Percentiles rank a stretch among this genome's conserved stretches.
Conservation (phyloP, 2,113 vertebrate species). For the Oostethus manadensis region DNA sequence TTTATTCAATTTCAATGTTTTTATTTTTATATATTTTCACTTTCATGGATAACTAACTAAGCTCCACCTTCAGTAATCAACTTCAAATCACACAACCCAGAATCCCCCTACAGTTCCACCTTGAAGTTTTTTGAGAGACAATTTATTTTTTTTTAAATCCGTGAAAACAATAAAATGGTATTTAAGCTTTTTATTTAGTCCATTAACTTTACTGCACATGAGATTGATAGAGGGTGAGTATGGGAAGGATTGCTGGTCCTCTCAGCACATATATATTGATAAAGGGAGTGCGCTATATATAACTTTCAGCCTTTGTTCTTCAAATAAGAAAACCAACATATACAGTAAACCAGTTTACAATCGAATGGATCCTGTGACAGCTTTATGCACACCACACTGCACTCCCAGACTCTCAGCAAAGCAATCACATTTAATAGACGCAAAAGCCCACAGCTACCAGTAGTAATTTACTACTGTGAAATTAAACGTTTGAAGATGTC, state of each 20-base stretch:
- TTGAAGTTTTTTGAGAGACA: conserved; percentile 20
- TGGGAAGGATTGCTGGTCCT: too few relatives aligned
- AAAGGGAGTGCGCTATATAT: neutral
- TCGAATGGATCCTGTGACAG: neutral
- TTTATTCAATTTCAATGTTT: conserved; percentile 25
- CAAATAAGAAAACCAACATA: neutral
- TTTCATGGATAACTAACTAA: neutral
- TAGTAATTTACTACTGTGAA: neutral
- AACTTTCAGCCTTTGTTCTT: neutral
- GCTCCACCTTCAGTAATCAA: conserved; percentile 22
- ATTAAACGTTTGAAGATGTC: neutral
- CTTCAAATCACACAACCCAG: conserved; percentile 17
- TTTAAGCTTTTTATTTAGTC: conserved; percentile 21
- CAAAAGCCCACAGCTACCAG: neutral
- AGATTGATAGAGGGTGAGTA: conserved; percentile 5
- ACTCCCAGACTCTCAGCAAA: neutral
- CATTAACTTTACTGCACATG: conserved; percentile 25
- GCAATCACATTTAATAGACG: neutral
- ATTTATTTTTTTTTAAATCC: conserved; percentile 20
- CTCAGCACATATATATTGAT: too few relatives aligned
- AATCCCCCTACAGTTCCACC: conserved; percentile 15
- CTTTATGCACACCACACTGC: neutral
- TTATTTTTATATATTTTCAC: neutral
- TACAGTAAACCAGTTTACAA: conserved; percentile 1
- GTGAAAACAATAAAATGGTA: conserved; percentile 22